Evolutionary conservation across 1,140 invertebrate species (phyloP).

Genomic region (Drosophila eugracilis): DNA sequence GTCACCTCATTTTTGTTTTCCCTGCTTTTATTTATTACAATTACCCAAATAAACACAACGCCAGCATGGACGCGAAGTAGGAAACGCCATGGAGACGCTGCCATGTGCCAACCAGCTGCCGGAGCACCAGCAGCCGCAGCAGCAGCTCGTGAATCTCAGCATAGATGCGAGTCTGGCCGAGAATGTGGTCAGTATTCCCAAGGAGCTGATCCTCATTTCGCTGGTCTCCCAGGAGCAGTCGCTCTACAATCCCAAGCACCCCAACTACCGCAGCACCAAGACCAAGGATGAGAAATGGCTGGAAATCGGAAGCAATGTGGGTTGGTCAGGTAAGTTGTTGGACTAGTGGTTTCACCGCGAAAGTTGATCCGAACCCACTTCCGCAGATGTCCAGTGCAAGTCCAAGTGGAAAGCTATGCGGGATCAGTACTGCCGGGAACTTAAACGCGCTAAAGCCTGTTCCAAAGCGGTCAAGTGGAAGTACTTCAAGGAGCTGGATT

Average conservation of each 20-base stretch:
- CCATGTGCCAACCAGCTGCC: constrained; percentile 53
- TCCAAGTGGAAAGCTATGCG: constrained; percentile 81
- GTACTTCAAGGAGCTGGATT: constrained; percentile 80
- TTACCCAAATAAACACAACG: constrained; percentile 20
- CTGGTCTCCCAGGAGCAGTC: constrained; percentile 75
- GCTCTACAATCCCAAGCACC: constrained; percentile 79
- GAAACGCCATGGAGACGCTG: constrained; percentile 55
- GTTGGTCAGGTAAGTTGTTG: constrained; percentile 70
- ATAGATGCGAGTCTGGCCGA: constrained; percentile 45
- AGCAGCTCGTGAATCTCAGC: constrained; percentile 56
- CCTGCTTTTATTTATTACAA: constrained; percentile 46
- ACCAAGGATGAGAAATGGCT: constrained; percentile 76
- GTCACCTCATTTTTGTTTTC: constrained; percentile 54
- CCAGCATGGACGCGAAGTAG: constrained; percentile 35
- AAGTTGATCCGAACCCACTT: neutral
- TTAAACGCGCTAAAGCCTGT: constrained; percentile 75
- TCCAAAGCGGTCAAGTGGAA: constrained; percentile 78
- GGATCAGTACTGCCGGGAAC: constrained; percentile 79
- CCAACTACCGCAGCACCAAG: constrained; percentile 73
- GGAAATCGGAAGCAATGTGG: constrained; percentile 69
- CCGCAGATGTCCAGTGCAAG: constrained; percentile 70
- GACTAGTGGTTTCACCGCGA: neutral
- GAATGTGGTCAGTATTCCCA: constrained; percentile 64
- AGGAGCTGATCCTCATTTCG: constrained; percentile 74
- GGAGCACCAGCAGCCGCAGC: constrained; percentile 53